Percentiles rank a stretch among this genome's conserved stretches.
Conservation (phyloP, 2,797 vertebrate genomes). For the Chloroceryle amazona region DNA sequence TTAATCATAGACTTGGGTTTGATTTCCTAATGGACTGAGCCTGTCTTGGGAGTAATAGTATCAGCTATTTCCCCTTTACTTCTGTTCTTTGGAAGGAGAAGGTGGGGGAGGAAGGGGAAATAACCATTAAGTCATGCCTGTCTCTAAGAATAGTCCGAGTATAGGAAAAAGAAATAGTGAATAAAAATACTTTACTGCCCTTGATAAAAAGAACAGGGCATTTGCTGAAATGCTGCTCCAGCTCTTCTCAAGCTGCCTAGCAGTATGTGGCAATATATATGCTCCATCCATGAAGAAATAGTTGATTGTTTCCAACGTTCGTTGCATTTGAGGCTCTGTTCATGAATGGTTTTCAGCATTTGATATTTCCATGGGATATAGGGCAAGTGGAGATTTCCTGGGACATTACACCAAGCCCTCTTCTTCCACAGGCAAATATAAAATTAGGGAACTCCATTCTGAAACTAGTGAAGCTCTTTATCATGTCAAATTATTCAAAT, state of each 20-base stretch:
- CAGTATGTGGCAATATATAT: neutral
- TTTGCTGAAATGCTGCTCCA: neutral
- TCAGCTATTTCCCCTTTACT: neutral
- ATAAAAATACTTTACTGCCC: neutral
- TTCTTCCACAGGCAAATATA: neutral
- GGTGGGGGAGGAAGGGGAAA: neutral
- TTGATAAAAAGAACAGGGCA: neutral
- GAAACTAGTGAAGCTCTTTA: neutral
- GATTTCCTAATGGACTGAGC: neutral
- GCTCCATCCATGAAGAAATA: neutral
- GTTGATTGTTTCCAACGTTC: neutral
- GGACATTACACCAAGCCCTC: rapidly evolving
- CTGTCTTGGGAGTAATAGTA: neutral
- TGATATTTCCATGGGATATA: neutral
- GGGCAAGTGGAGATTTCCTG: neutral
- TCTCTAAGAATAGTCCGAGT: neutral
- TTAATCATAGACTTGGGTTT: neutral
- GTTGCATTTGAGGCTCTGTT: neutral
- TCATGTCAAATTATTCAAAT: neutral
- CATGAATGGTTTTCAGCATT: neutral
- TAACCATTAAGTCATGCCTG: neutral
- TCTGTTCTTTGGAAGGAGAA: neutral
- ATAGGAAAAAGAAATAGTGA: neutral
- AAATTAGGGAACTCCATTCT: neutral
- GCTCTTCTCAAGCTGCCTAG: neutral